Evolutionary conservation across 2,113 vertebrate species (phyloP).

Genomic region (Aix galericulata): DNA sequence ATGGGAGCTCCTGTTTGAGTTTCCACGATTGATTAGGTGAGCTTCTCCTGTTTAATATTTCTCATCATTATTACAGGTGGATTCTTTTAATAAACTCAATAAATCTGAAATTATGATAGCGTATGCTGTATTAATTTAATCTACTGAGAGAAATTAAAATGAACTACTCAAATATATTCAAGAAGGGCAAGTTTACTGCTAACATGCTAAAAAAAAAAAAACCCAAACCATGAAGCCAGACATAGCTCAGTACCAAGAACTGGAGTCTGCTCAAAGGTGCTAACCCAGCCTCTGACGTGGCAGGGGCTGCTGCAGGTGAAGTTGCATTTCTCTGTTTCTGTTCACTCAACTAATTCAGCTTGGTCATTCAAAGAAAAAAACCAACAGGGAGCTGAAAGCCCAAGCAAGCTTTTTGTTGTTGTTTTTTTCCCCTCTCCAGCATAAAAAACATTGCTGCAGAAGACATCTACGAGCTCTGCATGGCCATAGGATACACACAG

Average conservation of each 20-base stretch:
- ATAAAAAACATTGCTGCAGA: too few species aligned
- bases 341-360: not conserved
- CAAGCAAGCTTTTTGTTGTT: not conserved
- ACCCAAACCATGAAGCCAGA: too few species aligned
- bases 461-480: not conserved
- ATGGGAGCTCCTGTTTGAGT: fast-evolving
- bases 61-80: fast-evolving
- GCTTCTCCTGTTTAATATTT: fast-evolving
- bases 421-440: not conserved
- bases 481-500: not conserved
- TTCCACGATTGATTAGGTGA: not conserved
- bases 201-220: not conserved
- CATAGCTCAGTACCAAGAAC: not conserved
- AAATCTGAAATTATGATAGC: not conserved
- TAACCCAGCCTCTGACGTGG: not conserved
- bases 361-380: not conserved
- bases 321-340: not conserved
- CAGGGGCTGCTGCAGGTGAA: not conserved
- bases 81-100: not conserved
- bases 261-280: too few species aligned
- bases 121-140: not conserved
- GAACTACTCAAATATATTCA: not conserved
- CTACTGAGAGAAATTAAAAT: not conserved
- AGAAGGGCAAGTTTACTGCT: not conserved
- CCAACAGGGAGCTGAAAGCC: not conserved